These are phyloP conservation scores for Erythrocebus patas DNA, from an alignment of 2,113 vertebrate genomes.

Conservation along the genomic window DNA sequence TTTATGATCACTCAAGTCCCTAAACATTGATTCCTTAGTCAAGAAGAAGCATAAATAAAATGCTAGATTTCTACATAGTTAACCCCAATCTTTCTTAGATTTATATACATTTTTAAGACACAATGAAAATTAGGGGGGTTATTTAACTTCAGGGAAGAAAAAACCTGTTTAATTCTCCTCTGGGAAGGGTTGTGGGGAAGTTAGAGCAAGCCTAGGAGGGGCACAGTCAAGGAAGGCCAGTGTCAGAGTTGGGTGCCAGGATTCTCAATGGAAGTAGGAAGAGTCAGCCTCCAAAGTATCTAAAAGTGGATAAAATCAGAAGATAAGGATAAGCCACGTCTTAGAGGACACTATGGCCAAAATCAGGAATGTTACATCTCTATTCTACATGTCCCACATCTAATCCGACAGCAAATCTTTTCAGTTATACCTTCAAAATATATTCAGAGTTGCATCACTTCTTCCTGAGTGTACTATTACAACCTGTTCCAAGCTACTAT, in stretches of 20 bases:
- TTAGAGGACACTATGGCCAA: not conserved
- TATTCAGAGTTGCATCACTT: not conserved
- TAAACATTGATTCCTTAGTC: not conserved
- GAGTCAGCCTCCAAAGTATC: not conserved
- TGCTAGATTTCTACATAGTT: not conserved
- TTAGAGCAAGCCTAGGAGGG: not conserved
- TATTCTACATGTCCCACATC: not conserved
- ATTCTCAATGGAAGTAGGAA: not conserved
- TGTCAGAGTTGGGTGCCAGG: not conserved
- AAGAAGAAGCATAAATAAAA: constrained; percentile 29
- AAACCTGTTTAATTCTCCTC: not conserved
- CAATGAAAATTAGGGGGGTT: not conserved
- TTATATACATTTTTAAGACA: not conserved
- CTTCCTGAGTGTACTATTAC: not conserved
- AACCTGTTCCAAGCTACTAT: not conserved
- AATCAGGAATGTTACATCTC: not conserved
- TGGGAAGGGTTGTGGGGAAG: not conserved
- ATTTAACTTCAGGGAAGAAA: constrained; percentile 19
- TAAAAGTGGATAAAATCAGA: not conserved
- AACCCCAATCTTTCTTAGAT: constrained; percentile 4
- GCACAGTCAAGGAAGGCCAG: not conserved
- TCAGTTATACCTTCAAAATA: not conserved
- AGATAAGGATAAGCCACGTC: not conserved
- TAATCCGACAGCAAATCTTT: not conserved
- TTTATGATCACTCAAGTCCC: not conserved